Base-by-base conservation (phyloP, 2,888 invertebrate genomes). In the Spodoptera picta region DNA sequence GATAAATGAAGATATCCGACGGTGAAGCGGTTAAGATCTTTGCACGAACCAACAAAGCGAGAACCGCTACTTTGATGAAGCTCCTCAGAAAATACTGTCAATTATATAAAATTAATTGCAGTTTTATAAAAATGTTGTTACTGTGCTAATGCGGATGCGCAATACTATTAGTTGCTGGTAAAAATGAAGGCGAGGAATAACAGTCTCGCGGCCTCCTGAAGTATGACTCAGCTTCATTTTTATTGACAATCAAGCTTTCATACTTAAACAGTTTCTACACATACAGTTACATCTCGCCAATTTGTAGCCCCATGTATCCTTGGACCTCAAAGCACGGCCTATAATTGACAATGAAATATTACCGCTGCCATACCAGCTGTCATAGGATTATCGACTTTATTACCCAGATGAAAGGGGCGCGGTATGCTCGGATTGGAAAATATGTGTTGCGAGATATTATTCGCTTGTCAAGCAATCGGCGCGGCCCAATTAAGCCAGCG, bases 401-500 rank as follows among this genome's bases (percentile, higher is more conserved):
- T 27, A 47, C 43, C 5, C 54, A 24, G 24, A 41, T 5, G 42
- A 68, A 71, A 66, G 60, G 57, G 54, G 51, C 58, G 44, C 31
- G 52, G 57, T 56, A 54, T 49, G 56, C 45, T 63, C 5, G 45
- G 62, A 66, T 62, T 59, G 60, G 47, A 59, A 73, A 73, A 79
- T 68, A 68, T 80, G 73, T 73, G 52, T 65, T 65, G 60, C 27
- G 58, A 69, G 70, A 72, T 75, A 83, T 86, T 84, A 83, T 81
- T 82, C 80, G 83, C 73, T 81, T 83, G 86, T 87, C 85, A 83
- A 84, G 75, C 60, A 79, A 82, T 83, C 80, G 75, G 65, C 79
- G 65, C 79, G 73, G 79, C 60, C 86, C 87, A 89, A 91, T 90
- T 89, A 90, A 83, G 73, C 73, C 75, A 82, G 83, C 77, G 81